Evolutionary conservation across 1,140 invertebrate genomes (phyloP).

Genomic region (Tetragnatha versicolor): DNA sequence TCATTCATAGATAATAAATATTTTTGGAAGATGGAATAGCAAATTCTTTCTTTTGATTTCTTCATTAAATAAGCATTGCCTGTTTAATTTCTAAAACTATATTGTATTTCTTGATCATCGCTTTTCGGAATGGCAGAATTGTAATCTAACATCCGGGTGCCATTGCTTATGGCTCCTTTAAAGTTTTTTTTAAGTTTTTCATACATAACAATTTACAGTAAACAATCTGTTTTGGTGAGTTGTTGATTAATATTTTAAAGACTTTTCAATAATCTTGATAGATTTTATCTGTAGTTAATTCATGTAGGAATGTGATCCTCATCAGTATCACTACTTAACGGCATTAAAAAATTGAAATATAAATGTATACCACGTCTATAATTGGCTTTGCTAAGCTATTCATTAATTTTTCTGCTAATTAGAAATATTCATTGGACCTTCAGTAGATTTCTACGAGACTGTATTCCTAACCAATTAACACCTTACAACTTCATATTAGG

Average conservation of each 20-base stretch:
- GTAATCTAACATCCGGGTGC: slow-evolving; percentile 53
- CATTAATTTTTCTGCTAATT: too few relatives aligned
- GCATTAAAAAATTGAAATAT: slow-evolving; percentile 43
- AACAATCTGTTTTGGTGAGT: slow-evolving; percentile 49
- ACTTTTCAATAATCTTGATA: not conserved
- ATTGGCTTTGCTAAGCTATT: slow-evolving; percentile 5
- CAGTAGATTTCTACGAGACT: too few relatives aligned
- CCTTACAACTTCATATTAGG: too few relatives aligned
- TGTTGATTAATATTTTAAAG: slow-evolving; percentile 9
- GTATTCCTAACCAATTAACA: too few relatives aligned
- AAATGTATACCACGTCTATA: slow-evolving; percentile 37
- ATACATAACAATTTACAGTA: slow-evolving; percentile 43
- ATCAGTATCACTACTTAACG: not conserved
- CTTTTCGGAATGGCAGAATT: slow-evolving; percentile 48
- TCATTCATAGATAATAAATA: too few relatives aligned
- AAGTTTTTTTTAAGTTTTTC: slow-evolving; percentile 53
- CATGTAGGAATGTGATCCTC: too few relatives aligned
- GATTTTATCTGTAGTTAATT: not conserved
- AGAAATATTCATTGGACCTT: too few relatives aligned
- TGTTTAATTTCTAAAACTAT: too few relatives aligned
- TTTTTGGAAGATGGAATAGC: too few relatives aligned
- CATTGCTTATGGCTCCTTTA: slow-evolving; percentile 55
- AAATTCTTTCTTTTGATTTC: too few relatives aligned
- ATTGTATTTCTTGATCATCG: slow-evolving; percentile 23
- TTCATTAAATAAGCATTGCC: too few relatives aligned